Base-by-base conservation (phyloP, 2,888 invertebrate species). In the Hipparchia sbordonii region DNA sequence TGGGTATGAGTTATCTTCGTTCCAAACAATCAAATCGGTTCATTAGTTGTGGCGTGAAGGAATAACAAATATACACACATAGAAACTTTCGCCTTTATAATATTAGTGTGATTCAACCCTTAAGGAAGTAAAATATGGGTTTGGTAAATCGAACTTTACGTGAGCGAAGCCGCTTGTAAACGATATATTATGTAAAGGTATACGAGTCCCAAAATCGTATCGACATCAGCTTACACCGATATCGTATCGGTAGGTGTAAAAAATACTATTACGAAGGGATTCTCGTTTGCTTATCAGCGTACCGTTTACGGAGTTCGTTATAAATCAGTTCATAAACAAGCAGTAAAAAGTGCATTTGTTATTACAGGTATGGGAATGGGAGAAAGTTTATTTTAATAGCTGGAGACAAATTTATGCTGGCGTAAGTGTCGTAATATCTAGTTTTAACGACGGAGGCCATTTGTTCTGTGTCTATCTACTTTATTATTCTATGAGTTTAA, bases 251-350 rank as follows among this genome's bases (percentile, higher is more conserved):
- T 3, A 10, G 33, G 65, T 33, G 51, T 33, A 33, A 51, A 51
- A 33, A 52, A 51, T 9, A 10, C 9, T 33, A 33, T 65, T 51
- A 51, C 65, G 51, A 13, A 23, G 45, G 6, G 68, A n/a, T 12
- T 23, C 45, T 66, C 46, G 67, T 67, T 72, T 62, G 33, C 62
- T 48, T 67, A 72, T 72, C 67, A 68, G 46, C 9, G 39, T 46
- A 39, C 67, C 67, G 52, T 67, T 72, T 67, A 63, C 48, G 48
- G 67, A 33, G 57, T 46, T 68, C 62, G 67, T 68, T 72, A 68
- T 72, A 72, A 72, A 72, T 72, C 67, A 68, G 66, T 57, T 72
- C 61, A 72, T 72, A 72, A 56, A 72, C 61, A 48, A 54, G 59
- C 59, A 12, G 62, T 72, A 68, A 68, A 57, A 72, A 54, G 67